Evolutionary conservation across 2,888 invertebrate genomes (phyloP).

Genomic region (Cryptus armator): DNA sequence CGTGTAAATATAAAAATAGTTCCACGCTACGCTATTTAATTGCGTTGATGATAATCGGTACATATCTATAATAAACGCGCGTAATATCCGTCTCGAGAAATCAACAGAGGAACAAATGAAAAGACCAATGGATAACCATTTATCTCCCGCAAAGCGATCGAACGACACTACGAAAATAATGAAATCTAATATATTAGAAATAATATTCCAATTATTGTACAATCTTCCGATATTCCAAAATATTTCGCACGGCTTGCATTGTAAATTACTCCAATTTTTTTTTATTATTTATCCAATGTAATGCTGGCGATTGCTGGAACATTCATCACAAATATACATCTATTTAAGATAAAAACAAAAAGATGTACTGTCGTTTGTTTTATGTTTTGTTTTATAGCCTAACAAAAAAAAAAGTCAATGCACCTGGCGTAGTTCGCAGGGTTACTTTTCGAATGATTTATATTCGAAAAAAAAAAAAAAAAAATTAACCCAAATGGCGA

Average conservation of each 20-base stretch:
- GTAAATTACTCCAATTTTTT: conserved; percentile 13
- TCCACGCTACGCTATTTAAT: not conserved
- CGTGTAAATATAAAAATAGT: conserved; percentile 30
- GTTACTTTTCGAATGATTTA: not conserved
- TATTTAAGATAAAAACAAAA: conserved; percentile 31
- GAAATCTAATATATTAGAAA: not conserved
- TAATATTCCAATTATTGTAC: not conserved
- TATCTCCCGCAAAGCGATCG: conserved; percentile 12
- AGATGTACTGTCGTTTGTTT: conserved; percentile 10
- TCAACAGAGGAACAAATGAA: not conserved
- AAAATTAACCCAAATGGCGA: conserved; percentile 10
- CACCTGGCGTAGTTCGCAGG: not conserved
- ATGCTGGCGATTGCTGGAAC: conserved; percentile 44
- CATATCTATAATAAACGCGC: conserved; percentile 31
- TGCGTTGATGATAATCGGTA: conserved; percentile 40
- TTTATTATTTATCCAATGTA: conserved; percentile 25
- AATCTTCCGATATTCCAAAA: conserved; percentile 22
- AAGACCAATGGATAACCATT: not conserved
- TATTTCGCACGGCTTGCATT: conserved; percentile 10
- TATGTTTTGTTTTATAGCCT: not conserved
- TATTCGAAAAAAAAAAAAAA: not conserved
- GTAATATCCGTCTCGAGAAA: not conserved
- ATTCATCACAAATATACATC: conserved; percentile 33
- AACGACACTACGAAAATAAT: not conserved
- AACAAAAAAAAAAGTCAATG: not conserved